Percentiles rank a stretch among this genome's conserved stretches.
These are phyloP conservation scores for Sipha maydis DNA, from an alignment of 2,888 invertebrate species.

Conservation along the genomic window DNA sequence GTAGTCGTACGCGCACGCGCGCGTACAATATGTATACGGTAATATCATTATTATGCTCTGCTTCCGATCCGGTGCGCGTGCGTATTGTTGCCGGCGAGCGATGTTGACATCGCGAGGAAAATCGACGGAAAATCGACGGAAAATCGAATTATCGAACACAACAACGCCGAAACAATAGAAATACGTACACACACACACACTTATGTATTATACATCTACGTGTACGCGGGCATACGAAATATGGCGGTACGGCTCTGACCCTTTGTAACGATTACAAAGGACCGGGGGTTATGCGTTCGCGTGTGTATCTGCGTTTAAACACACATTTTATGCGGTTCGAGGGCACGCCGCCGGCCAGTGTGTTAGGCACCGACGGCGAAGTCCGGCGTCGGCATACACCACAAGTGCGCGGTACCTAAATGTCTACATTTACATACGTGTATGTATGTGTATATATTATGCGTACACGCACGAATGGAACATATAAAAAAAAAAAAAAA, in stretches of 20 bases:
- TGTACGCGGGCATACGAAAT: neutral
- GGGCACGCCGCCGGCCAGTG: slow-evolving; percentile 9
- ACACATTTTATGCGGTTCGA: slow-evolving; percentile 17
- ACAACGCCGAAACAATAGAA: slow-evolving; percentile 4
- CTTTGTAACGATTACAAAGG: neutral
- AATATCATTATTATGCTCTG: neutral
- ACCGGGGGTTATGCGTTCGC: too few relatives aligned
- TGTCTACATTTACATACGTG: neutral
- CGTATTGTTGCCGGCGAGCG: neutral
- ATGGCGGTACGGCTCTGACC: neutral
- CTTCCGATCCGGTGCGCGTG: neutral
- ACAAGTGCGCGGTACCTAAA: neutral
- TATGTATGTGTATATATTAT: neutral
- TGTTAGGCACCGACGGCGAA: neutral
- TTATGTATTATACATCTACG: too few relatives aligned
- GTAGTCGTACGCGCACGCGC: neutral
- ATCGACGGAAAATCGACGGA: slow-evolving; percentile 6
- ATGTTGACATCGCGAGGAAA: slow-evolving; percentile 20
- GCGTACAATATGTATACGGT: too few relatives aligned
- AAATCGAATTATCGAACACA: slow-evolving; percentile 11
- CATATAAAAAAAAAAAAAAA: neutral
- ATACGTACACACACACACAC: neutral
- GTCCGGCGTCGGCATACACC: neutral
- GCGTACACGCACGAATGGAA: neutral
- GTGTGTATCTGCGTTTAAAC: too few relatives aligned